Evolutionary conservation across 2,113 vertebrate genomes (phyloP), one percentile per base, ranked within the genome.

Genomic region (Mustela nigripes): DNA sequence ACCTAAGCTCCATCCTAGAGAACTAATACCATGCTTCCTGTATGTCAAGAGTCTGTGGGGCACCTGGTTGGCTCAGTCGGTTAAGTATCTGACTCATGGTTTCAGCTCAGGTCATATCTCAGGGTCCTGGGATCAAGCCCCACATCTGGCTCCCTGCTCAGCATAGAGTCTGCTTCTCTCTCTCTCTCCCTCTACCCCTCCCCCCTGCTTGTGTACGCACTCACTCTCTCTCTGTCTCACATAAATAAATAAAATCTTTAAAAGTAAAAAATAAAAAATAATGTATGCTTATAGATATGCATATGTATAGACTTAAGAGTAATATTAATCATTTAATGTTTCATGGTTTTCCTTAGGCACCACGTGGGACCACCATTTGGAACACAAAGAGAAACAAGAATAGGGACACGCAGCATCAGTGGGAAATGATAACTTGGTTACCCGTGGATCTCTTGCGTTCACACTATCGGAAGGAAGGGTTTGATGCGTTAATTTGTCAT

Each of bases 301-400:
- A 6, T 71, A 89, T 19, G 4, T 48, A 71, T 69, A 69, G 4
- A 65, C 69, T 42, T 53, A 94, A 60, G 65, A 94, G 71, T 89
- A 71, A 65, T 33, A 53, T 31, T 39, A 79, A 73, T 95, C 91
- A 28, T 82, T 91, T 83, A 65, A 28, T 45, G 11, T 83, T 42
- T 90, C 65, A 11, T 39, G 67, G 39, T 81, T 42, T 90, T 86
- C 42, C 67, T 89, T 95, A 82, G 80, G 39, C n/a, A 91, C 50
- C 22, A 45, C 18, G 15, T 2, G 45, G 65, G 81, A 91, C 45
- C 78, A 81, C 31, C 74, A 81, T 84, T 67, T 74, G 60, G 21
- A 89, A 89, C 53, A 83, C 53, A 63, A 53, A 86, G 50, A 85
- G 63, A 94, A 88, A 19, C 24, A 79, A 91, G 33, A 91, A 39